Evolutionary conservation across 2,113 vertebrate genomes (phyloP).

Genomic region (Ceyx margarethae): DNA sequence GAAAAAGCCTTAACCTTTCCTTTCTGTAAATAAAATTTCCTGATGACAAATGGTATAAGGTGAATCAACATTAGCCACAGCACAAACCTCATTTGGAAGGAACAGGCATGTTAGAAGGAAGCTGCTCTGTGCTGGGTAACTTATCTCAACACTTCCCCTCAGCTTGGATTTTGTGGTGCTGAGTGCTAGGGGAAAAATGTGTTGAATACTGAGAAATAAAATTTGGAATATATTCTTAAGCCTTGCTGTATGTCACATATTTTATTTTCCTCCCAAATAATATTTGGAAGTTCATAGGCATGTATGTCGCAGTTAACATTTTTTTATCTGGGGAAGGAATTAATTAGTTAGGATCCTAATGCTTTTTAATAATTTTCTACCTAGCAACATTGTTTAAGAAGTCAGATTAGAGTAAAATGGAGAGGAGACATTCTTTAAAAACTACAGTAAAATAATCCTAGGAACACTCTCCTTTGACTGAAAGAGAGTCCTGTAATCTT

Average conservation of each 20-base stretch:
- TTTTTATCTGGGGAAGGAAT: neutral
- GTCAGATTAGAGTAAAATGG: neutral
- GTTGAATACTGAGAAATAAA: neutral
- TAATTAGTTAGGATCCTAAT: neutral
- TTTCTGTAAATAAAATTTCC: conserved; percentile 14
- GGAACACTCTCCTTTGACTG: neutral
- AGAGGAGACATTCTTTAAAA: neutral
- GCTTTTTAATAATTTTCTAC: neutral
- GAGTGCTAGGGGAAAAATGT: neutral
- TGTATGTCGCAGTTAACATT: neutral
- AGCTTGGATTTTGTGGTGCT: neutral
- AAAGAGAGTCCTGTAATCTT: neutral
- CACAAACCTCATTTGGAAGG: neutral
- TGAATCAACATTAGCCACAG: neutral
- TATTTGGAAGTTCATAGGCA: neutral
- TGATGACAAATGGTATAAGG: neutral
- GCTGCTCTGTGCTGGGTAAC: neutral
- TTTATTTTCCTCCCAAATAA: neutral
- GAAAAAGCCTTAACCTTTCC: neutral
- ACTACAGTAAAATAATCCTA: neutral
- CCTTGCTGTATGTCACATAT: neutral
- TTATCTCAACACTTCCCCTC: neutral
- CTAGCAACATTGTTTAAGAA: neutral
- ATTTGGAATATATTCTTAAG: neutral
- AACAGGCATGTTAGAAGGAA: neutral